A percentile compares a stretch with the other conserved stretches of the same genome.
Evolutionary conservation across 2,888 invertebrate genomes (phyloP).

Genomic region (Drosophila kuntzei): DNA sequence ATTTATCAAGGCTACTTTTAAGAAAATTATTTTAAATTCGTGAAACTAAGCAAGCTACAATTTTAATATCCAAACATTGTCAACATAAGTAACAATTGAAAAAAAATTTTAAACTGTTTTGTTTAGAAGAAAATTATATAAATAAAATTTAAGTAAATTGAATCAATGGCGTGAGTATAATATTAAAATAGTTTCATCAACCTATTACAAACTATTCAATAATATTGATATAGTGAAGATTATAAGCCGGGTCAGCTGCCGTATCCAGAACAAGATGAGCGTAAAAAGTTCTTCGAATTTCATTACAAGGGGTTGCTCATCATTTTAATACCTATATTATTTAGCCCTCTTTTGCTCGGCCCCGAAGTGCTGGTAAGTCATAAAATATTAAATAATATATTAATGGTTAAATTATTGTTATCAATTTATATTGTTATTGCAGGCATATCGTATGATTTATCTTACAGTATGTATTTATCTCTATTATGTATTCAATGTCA

Average conservation of each 20-base stretch:
- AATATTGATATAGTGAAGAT: conserved; percentile 11
- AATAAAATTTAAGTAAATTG: not conserved
- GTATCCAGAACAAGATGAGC: conserved; percentile 48
- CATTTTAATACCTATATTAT: conserved; percentile 44
- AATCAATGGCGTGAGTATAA: conserved; percentile 37
- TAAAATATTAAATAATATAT: too few relatives aligned
- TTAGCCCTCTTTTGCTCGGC: conserved; percentile 41
- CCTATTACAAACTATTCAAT: not conserved
- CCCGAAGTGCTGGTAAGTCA: conserved; percentile 33
- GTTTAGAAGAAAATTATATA: not conserved
- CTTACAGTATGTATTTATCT: conserved; percentile 27
- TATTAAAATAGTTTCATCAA: not conserved
- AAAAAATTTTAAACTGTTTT: not conserved
- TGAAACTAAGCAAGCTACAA: not conserved
- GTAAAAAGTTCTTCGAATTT: conserved; percentile 53
- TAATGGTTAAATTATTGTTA: not conserved
- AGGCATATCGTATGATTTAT: conserved; percentile 57
- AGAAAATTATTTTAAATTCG: not conserved
- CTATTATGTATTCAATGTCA: conserved; percentile 61
- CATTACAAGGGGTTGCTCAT: conserved; percentile 66
- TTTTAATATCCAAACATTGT: not conserved
- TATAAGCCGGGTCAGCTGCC: conserved; percentile 62
- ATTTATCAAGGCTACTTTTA: not conserved
- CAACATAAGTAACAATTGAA: not conserved
- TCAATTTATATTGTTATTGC: not conserved